phyloP scores from a whole-genome alignment of 2,113 vertebrate genomes.

The Gasterosteus nipponicus region DNA sequence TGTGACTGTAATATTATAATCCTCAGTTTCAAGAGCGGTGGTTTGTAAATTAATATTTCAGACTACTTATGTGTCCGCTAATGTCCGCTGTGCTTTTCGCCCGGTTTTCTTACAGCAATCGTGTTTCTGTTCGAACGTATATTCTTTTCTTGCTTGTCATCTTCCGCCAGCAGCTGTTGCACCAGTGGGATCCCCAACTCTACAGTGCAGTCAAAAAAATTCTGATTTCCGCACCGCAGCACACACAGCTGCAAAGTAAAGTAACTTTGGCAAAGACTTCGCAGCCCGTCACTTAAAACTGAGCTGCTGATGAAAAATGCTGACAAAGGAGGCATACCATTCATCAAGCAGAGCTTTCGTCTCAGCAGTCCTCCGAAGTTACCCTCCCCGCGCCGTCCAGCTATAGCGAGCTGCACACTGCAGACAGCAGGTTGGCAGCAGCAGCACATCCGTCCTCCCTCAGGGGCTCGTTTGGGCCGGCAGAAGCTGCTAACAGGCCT shows the following conservation, averaged over 20 bases:
- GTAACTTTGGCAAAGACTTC: not conserved
- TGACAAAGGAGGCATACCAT: not conserved
- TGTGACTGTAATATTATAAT: not conserved
- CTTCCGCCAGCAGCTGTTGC: no score
- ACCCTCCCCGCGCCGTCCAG: not conserved
- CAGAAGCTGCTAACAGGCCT: not conserved
- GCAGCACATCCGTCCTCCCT: constrained; percentile 3
- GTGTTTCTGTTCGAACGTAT: not conserved
- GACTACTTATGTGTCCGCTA: no score
- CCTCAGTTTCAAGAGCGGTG: not conserved
- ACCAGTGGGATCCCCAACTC: no score
- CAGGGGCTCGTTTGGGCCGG: constrained; percentile 1
- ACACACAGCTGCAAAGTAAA: not conserved
- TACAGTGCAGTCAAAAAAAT: no score
- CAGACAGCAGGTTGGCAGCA: not conserved
- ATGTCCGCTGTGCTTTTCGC: not conserved
- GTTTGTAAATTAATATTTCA: not conserved
- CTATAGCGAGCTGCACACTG: not conserved
- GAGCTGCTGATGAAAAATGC: not conserved
- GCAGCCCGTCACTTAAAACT: not conserved
- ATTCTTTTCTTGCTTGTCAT: no score
- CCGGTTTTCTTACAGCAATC: not conserved
- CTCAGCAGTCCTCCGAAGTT: not conserved
- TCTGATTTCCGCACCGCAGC: not conserved
- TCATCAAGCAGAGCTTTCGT: not conserved